Evolutionary conservation across 2,888 invertebrate species (phyloP), one percentile per base, ranked within the genome.

Genomic region (Spialia ferax): DNA sequence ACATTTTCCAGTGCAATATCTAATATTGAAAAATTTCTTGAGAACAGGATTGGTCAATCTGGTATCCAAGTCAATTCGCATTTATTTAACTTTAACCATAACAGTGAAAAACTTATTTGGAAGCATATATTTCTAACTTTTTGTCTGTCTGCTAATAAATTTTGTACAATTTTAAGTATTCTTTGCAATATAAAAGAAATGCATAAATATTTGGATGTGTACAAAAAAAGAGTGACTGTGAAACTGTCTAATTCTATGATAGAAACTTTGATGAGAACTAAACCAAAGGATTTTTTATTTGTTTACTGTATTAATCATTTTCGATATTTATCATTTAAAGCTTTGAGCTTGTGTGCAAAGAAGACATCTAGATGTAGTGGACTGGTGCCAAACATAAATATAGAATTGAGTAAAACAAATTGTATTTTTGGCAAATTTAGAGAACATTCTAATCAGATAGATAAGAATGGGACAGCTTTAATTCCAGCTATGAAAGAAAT

Each of bases 301-400:
- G 69, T 86, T 35, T 91, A 87, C 74, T 94, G 94, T 73, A 87
- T 90, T 48, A 94, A 94, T 76, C 94, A 94, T 81, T 88, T 93
- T 63, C 79, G 88, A 55, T 88, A 91, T 79, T 71, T 94, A 18
- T 87, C 93, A 15, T 93, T 87, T 81, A 83, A 88, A 74, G 89
- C 93, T 11, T 74, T 94, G 54, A 79, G 81, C 71, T 78, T 93
- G 63, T 93, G 89, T 79, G 88, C 89, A 0, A 86, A 82, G 71
- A 73, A 77, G 6, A 91, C 93, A 15, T 80, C 86, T 6, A 91
- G 87, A 78, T 94, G 94, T 75, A 83, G 75, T 69, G 76, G 74
- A 10, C 71, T 94, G 42, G 77, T 91, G 13, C 86, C 88, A 6
- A 56, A 75, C 22, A 77, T 93, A 23, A 88, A 86, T 20, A 68